Evolutionary conservation across 2,888 invertebrate genomes (phyloP).

Genomic region (Biston stratarius): DNA sequence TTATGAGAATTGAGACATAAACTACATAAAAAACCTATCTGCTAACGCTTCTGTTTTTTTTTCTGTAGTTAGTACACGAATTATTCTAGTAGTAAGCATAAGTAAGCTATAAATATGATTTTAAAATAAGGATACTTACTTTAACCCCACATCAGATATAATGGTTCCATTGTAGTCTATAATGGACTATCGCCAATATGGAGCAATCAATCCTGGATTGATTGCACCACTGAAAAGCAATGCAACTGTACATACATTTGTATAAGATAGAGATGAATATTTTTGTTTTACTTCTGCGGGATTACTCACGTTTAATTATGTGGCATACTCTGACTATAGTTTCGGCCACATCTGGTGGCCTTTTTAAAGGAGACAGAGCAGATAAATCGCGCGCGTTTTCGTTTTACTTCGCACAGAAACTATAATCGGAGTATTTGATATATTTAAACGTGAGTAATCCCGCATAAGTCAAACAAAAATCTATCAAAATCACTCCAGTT

Average conservation of each 20-base stretch:
- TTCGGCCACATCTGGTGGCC: no score
- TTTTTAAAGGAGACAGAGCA: no score
- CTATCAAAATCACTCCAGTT: no score
- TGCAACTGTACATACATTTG: not conserved
- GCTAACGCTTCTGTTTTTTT: conserved; percentile 10
- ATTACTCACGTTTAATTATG: no score
- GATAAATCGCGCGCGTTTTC: no score
- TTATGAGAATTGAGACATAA: conserved; percentile 11
- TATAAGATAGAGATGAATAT: no score
- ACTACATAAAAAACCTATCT: not conserved
- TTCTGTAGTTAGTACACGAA: conserved; percentile 6
- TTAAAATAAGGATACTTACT: not conserved
- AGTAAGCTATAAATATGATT: conserved; percentile 45
- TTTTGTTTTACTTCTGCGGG: no score
- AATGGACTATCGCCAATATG: not conserved
- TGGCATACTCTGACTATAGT: no score
- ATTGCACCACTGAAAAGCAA: not conserved
- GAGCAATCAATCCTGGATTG: not conserved
- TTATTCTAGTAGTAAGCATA: conserved; percentile 45
- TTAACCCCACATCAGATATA: not conserved
- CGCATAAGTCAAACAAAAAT: no score
- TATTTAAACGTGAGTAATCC: no score
- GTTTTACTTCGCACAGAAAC: no score
- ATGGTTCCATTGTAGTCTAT: not conserved
- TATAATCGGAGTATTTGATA: no score